Evolutionary conservation across 2,797 vertebrate genomes (phyloP), one percentile per base, ranked within the genome.

Genomic region (Moxostoma hubbsi): DNA sequence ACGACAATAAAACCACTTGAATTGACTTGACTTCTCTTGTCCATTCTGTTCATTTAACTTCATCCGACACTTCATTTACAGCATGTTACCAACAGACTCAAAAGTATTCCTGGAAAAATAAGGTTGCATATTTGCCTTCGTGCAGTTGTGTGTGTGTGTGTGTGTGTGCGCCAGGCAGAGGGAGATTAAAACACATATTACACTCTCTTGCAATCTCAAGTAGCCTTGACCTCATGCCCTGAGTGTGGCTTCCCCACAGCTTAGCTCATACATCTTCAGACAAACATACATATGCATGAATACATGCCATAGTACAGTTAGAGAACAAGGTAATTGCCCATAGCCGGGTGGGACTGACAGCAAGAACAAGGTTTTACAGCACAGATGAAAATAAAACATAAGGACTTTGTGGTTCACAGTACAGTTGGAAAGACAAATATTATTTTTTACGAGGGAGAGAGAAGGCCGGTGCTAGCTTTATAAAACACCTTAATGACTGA

Each of bases 361-460:
- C 86, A 90, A 89, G 88, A 89, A 84, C 87, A 84, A 66, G 81
- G 75, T 91, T 94, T 94, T 94, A 94, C 89, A 88, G 89, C 88
- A 76, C 84, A 77, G 90, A 87, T 89, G 86, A 90, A 93, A 92
- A 91, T 93, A 93, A 93, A 94, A 93, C 89, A 91, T 80, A 84
- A 92, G 91, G 91, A 91, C 91, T 92, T 92, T 94, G 91, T 90
- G 91, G 92, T 93, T 90, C 90, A 92, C 89, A 87, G 90, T 93
- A 90, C 92, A 92, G 92, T 91, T 93, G 92, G 92, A 94, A 95
- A 95, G 93, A 94, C 92, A 94, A 94, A 94, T 93, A 93, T 94
- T 93, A 89, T 92, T 92, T 93, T 94, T 93, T 93, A 93, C 24
- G 85, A 93, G 92, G 84, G 49, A 89, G 90, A 87, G 65, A 84